Evolutionary conservation across 2,113 vertebrate species (phyloP).

Genomic region (Conger conger): DNA sequence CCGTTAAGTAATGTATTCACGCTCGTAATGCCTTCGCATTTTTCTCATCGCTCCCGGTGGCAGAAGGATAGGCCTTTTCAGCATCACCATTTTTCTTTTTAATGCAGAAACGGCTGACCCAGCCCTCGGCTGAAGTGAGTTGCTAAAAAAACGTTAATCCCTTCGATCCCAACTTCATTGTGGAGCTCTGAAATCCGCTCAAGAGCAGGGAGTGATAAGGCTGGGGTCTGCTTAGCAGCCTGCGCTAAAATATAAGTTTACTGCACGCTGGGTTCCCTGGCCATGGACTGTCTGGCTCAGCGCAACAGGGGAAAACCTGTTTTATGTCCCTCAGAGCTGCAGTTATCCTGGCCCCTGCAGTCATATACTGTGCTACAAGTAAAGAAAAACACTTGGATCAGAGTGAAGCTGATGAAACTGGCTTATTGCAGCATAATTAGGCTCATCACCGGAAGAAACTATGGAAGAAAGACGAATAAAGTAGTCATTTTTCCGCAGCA

Average conservation of each 20-base stretch:
- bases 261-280: not conserved
- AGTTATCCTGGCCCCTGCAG: no score
- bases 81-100: constrained; percentile 20
- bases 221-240: not conserved
- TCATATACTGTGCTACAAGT: no score
- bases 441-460: no score
- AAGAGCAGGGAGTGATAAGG: constrained; percentile 33
- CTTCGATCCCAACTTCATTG: constrained; percentile 40
- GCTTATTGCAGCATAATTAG: no score
- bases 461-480: no score
- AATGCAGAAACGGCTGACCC: constrained; percentile 28
- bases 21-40: constrained; percentile 14
- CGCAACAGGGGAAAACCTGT: not conserved
- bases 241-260: not conserved
- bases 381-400: no score
- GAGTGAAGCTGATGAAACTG: no score
- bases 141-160: constrained; percentile 34
- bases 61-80: constrained; percentile 11
- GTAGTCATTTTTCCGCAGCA: no score
- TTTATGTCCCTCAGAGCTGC: not conserved
- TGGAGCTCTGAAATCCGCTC: constrained; percentile 26
- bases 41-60: constrained; percentile 7
- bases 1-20: constrained; percentile 8
- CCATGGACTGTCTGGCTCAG: not conserved
- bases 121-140: constrained; percentile 30